Evolutionary conservation across 2,113 vertebrate genomes (phyloP).

Genomic region (Pelmatolapia mariae): DNA sequence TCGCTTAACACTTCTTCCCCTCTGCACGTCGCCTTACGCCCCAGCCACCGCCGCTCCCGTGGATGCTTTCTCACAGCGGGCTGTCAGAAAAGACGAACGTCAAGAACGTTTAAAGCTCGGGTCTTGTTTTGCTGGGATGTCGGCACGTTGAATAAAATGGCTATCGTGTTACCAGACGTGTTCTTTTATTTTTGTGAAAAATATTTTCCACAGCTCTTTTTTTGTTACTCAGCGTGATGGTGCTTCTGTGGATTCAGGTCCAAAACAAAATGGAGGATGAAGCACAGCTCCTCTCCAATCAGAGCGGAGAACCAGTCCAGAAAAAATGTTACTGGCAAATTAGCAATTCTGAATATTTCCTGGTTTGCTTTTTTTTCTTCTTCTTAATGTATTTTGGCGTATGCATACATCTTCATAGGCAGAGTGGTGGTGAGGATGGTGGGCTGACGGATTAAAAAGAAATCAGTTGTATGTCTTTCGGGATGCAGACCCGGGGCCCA

Average conservation of each 20-base stretch:
- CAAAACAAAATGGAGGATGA: slow-evolving; percentile 72
- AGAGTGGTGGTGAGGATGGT: background rate
- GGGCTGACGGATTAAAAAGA: background rate
- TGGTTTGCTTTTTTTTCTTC: background rate
- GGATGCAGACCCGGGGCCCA: background rate
- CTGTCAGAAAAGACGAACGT: background rate
- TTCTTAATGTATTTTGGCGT: background rate
- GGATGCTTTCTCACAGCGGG: slow-evolving; percentile 6
- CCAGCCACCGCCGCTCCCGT: slow-evolving; percentile 1
- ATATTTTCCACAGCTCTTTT: slow-evolving; percentile 25
- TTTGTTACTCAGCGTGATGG: slow-evolving; percentile 16
- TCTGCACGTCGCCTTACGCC: background rate
- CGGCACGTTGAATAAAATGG: background rate
- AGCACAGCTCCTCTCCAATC: slow-evolving; percentile 41
- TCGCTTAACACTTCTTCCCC: slow-evolving; percentile 37
- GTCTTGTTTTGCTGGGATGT: background rate
- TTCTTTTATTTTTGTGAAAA: background rate
- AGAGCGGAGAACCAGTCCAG: slow-evolving; percentile 6
- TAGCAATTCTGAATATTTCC: background rate
- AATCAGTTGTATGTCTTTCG: background rate
- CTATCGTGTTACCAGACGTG: slow-evolving; percentile 4
- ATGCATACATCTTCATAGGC: background rate
- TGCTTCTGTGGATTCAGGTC: slow-evolving; percentile 46
- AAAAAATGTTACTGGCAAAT: background rate
- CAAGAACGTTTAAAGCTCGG: background rate